These are phyloP conservation scores for Ascidia mentula DNA, from an alignment of 23 tunicate genomes.

Conservation along the genomic window DNA sequence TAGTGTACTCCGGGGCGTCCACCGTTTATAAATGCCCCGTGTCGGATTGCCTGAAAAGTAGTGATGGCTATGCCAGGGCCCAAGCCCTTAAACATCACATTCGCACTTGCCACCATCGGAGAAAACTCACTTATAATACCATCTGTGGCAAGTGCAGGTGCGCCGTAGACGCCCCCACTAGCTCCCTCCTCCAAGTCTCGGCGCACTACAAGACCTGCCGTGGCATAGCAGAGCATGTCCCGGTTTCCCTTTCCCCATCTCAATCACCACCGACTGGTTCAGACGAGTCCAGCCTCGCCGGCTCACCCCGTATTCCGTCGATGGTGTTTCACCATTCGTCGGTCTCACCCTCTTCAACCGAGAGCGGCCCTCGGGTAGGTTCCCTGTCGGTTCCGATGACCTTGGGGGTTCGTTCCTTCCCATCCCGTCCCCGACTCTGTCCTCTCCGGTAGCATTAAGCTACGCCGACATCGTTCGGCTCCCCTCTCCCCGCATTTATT, in stretches of 20 bases:
- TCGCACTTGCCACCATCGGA: conserved; percentile 1
- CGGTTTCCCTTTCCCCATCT: not conserved
- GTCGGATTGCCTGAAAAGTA: conserved; percentile 7
- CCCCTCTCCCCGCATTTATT: not conserved
- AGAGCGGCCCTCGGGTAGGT: not conserved
- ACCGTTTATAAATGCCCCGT: conserved; percentile 1
- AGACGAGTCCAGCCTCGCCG: not conserved
- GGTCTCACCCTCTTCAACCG: not conserved
- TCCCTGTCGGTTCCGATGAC: not conserved
- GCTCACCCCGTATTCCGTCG: conserved; percentile 18
- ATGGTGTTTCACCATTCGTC: conserved; percentile 3
- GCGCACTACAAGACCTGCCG: conserved; percentile 2
- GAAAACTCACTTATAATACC: not conserved
- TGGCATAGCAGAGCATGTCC: conserved; percentile 11
- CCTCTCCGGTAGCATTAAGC: not conserved
- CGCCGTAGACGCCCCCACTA: not conserved
- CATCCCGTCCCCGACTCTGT: not conserved
- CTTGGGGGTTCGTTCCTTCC: not conserved
- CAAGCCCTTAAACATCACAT: not conserved
- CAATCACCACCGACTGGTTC: conserved; percentile 6
- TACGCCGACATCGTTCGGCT: not conserved
- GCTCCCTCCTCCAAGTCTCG: not conserved
- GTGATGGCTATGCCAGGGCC: conserved; percentile 12
- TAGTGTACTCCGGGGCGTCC: not conserved
- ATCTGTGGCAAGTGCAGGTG: conserved; percentile 4